Evolutionary conservation across 2,888 invertebrate species (phyloP), one percentile per base, ranked within the genome.

Genomic region (Amblyteles armatorius): DNA sequence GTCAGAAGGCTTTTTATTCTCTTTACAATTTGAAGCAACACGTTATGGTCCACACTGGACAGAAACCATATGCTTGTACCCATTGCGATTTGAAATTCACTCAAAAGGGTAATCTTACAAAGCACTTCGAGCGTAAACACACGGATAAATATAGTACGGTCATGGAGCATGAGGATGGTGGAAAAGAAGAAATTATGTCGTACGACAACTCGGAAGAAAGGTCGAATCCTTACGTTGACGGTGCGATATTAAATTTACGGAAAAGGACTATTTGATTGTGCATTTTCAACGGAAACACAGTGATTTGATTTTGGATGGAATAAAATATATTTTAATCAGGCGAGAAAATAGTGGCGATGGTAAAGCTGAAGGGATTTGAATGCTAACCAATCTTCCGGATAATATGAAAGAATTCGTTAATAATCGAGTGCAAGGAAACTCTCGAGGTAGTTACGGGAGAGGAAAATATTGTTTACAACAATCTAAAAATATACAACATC

Each of bases 21-120:
- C 33, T 88, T 6, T 87, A 88, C 63, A 87, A 89, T 83, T 83
- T 90, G 36, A 90, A 90, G 67, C 89, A 89, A 72, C 90, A 90
- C 77, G 85, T 89, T 5, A 86, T 89, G 88, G 82, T 88, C 9
- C 90, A 90, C 50, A 90, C 90, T 0, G 90, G 90, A 55, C 89
- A 89, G 63, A 88, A 86, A 60, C 89, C 90, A 2, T 89, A 83
- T 76, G 74, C 85, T 5, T 90, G 90, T 60, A 26, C 67, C 6
- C 60, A 73, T 6, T 90, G 90, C 82, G 83, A 84, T 33, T 71
- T 79, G 3, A 89, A 80, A 82, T 90, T 90, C 44, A 90, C 88
- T 2, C 89, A 90, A 57, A 89, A 88, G 52, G 88, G 89, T 16
- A 89, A 88, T 85, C 79, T 89, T 13, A 85, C 74, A 0, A 88